Percentiles rank a stretch among this genome's conserved stretches.
Evolutionary conservation across 1,140 invertebrate genomes (phyloP).

Genomic region (Drosophila mayri): DNA sequence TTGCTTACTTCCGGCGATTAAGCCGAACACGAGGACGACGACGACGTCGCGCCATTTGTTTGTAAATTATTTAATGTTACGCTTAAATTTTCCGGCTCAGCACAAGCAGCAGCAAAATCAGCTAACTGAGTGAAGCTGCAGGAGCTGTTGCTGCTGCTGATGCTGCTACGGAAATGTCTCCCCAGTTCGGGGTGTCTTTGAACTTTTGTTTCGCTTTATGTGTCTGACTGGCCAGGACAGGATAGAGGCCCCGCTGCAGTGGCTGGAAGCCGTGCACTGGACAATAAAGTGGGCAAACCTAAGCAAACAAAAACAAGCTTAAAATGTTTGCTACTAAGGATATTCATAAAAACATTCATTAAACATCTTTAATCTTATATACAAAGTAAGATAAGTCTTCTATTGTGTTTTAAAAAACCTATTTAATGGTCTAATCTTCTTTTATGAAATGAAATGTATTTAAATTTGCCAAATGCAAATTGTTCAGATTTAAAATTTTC

Average conservation of each 20-base stretch:
- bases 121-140: conserved; percentile 49
- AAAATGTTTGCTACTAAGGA: conserved; percentile 5
- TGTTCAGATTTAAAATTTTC: not conserved
- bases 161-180: conserved; percentile 38
- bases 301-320: conserved; percentile 2
- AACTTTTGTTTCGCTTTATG: conserved; percentile 72
- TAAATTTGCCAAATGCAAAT: too few species aligned
- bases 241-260: not conserved
- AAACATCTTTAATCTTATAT: not conserved
- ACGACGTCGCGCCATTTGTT: conserved; percentile 73
- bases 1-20: conserved; percentile 78
- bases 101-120: conserved; percentile 35
- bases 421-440: not conserved
- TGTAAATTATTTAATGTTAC: conserved; percentile 83
- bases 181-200: conserved; percentile 56
- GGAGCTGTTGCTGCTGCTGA: conserved; percentile 15
- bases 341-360: not conserved
- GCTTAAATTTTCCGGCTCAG: conserved; percentile 81
- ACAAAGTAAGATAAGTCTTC: not conserved
- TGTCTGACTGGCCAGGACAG: conserved; percentile 57
- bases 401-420: not conserved
- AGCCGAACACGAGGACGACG: conserved; percentile 49
- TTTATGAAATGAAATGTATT: too few species aligned
- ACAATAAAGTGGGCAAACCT: not conserved
- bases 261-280: conserved; percentile 24